Conservation (phyloP, 2,797 vertebrate species). For the Tauraco hartlaubi region DNA sequence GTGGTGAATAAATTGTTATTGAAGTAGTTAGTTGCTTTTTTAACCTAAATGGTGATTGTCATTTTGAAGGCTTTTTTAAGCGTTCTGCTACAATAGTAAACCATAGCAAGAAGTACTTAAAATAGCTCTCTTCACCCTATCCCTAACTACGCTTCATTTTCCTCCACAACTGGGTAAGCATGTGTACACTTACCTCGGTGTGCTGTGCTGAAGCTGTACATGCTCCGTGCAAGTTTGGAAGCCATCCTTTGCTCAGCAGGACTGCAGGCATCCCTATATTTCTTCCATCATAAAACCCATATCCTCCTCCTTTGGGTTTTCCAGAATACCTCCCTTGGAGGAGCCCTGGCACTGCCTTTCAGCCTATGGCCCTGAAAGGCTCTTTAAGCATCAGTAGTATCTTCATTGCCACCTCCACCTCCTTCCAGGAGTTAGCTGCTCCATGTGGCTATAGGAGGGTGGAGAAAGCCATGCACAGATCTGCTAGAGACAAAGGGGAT, state of each 20-base stretch:
- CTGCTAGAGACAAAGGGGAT: not conserved
- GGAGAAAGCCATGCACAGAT: not conserved
- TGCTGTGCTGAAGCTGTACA: fast-evolving
- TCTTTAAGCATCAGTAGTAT: not conserved
- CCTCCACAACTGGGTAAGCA: not conserved
- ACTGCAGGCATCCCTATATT: not conserved
- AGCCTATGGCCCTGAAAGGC: not conserved
- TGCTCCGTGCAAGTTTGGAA: fast-evolving
- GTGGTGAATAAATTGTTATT: constrained; percentile 51
- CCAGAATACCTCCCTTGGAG: not conserved
- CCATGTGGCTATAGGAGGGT: not conserved
- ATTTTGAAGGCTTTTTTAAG: constrained; percentile 42
- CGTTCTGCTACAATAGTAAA: constrained; percentile 28
- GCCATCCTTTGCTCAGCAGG: not conserved
- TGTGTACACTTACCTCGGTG: not conserved
- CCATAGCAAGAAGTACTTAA: not conserved
- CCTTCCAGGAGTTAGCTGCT: not conserved
- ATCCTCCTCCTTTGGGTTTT: not conserved
- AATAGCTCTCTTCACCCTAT: not conserved
- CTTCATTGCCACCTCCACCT: not conserved
- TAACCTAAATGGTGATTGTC: constrained; percentile 50
- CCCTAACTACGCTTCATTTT: not conserved
- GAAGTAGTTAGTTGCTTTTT: constrained; percentile 46
- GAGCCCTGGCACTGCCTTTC: not conserved
- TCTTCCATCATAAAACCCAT: not conserved